Conservation (phyloP, 2,888 invertebrate genomes). For the Subacronicta megacephala region DNA sequence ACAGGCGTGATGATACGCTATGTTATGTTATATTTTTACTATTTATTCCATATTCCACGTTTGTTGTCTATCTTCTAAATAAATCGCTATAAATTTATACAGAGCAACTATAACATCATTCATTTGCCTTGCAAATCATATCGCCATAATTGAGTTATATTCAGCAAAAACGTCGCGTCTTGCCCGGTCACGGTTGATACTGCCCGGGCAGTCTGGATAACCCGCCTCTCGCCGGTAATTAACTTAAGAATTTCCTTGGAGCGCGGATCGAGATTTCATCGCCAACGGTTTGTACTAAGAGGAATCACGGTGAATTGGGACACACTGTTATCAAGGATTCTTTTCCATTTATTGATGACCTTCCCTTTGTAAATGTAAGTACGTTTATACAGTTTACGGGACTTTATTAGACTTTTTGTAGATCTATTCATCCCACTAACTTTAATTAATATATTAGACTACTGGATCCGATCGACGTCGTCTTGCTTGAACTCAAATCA, state of each 20-base stretch:
- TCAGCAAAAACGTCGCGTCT: slow-evolving; percentile 44
- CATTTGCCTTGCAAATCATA: slow-evolving; percentile 42
- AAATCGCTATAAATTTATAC: slow-evolving; percentile 27
- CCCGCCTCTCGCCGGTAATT: slow-evolving; percentile 55
- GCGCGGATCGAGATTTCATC: slow-evolving; percentile 51
- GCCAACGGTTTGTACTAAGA: slow-evolving; percentile 26
- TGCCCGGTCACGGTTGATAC: slow-evolving; percentile 32
- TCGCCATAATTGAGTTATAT: slow-evolving; percentile 46
- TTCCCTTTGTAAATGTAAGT: too few relatives aligned
- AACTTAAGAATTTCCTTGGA: slow-evolving; percentile 58
- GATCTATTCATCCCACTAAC: too few relatives aligned
- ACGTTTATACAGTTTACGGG: too few relatives aligned
- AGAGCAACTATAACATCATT: slow-evolving; percentile 43
- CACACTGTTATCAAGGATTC: slow-evolving; percentile 15
- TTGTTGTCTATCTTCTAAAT: slow-evolving; percentile 15
- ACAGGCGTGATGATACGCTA: too few relatives aligned
- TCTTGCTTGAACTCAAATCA: too few relatives aligned
- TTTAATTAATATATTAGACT: too few relatives aligned
- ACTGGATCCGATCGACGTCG: too few relatives aligned
- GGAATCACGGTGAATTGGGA: slow-evolving; percentile 54
- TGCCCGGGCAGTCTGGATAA: slow-evolving; percentile 34
- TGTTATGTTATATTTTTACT: neutral
- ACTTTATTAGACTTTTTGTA: too few relatives aligned
- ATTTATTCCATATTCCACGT: neutral
- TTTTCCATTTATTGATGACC: slow-evolving; percentile 12